Percentiles rank a stretch among this genome's conserved stretches.
phyloP scores from a whole-genome alignment of 2,888 invertebrate species.

The Tetranychus truncatus region DNA sequence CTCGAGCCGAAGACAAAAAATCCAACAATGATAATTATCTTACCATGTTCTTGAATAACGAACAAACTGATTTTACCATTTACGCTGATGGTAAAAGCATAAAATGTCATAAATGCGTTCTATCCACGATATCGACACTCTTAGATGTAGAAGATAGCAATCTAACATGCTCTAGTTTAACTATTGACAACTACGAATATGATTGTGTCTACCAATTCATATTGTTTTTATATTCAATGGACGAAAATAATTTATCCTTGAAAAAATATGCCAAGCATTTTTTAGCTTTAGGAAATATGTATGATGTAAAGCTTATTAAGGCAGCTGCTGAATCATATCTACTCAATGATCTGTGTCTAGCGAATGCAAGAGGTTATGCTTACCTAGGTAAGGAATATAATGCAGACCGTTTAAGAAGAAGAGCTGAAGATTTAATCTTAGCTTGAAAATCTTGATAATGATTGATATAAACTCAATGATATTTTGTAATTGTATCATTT shows the following conservation, averaged over 20 bases:
- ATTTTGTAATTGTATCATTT: too few species aligned
- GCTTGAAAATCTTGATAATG: too few species aligned
- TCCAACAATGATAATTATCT: not conserved
- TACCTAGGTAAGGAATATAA: not conserved
- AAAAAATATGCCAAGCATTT: not conserved
- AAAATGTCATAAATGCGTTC: not conserved
- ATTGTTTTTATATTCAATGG: not conserved
- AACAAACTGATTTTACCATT: not conserved
- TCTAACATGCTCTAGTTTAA: not conserved
- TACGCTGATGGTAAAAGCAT: not conserved
- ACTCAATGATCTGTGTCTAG: conserved; percentile 14
- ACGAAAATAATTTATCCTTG: not conserved
- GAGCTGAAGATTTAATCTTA: not conserved
- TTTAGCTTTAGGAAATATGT: not conserved
- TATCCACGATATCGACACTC: not conserved
- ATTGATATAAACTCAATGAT: too few species aligned
- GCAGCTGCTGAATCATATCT: not conserved
- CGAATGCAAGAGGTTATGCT: not conserved
- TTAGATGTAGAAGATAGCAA: not conserved
- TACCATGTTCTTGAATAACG: not conserved
- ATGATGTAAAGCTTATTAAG: not conserved
- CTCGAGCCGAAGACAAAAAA: not conserved
- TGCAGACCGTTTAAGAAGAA: not conserved
- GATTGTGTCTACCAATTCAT: not conserved
- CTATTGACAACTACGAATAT: not conserved